Evolutionary conservation across 2,888 invertebrate species (phyloP), one percentile per base, ranked within the genome.

Genomic region (Spicauda simplicius): DNA sequence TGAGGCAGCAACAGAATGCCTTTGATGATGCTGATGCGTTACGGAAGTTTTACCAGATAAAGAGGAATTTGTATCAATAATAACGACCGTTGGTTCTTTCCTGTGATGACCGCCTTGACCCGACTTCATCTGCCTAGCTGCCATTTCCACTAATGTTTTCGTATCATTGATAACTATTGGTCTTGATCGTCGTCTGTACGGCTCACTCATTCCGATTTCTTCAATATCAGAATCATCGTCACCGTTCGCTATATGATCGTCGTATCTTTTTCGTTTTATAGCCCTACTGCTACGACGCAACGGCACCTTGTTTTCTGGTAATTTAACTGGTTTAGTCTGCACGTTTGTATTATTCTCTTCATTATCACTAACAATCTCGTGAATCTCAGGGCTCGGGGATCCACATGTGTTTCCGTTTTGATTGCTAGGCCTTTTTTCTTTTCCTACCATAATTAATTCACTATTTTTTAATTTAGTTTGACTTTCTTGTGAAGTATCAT

Each of bases 1-100:
- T 68, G 56, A 50, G 19, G 94, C 69, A 14, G 1, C 50, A 18
- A 45, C 48, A 53, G 74, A 70, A 45, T 20, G 20, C 25, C 82
- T 71, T 19, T 73, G 69, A 71, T 80, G 63, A 71, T 95, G 57
- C 0, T 33, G 19, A 0, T 59, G 59, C 1, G 20, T 94, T 54
- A 95, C 83, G 18, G 94, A 93, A 14, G 94, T 94, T 74, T 95
- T 95, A 19, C 95, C 95, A 68, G 95, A 94, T 67, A 95, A 85
- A 78, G 95, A 95, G 37, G 96, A 95, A 87, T 96, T 96, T 12
- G 96, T 96, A 79, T 97, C 97, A 73, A 97, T 96, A 60, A 97
- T 96, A 41, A 97, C 96, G 73, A 97, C 90, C 8, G 96, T 96
- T 0, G 96, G 96, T 83, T 97, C 95, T 77, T 97, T 95, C 80